These are phyloP conservation scores for Porites lutea DNA, from an alignment of 64 coral and sea anemone genomes.

Conservation along the genomic window DNA sequence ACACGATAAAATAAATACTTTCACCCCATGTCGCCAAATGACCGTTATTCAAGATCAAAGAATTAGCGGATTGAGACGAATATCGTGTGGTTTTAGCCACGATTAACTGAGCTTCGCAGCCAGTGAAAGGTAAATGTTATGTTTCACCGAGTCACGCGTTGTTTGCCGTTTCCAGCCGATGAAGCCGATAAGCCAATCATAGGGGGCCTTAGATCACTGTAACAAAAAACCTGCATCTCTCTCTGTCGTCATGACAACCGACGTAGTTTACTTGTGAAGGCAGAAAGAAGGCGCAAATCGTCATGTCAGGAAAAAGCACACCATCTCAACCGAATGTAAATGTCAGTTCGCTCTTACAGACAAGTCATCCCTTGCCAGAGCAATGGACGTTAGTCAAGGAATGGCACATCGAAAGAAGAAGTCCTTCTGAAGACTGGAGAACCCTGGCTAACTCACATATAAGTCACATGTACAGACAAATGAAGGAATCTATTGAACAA, in stretches of 20 bases:
- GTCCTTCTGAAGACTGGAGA: conserved; percentile 80
- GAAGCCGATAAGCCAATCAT: conserved; percentile 37
- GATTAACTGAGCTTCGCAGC: background rate
- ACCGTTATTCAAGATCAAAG: background rate
- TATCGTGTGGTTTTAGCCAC: background rate
- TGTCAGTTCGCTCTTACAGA: conserved; percentile 50
- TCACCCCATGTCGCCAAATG: background rate
- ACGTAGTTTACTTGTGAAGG: too few relatives aligned
- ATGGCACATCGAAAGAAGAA: conserved; percentile 86
- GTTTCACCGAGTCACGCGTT: background rate
- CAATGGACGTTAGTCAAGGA: conserved; percentile 92
- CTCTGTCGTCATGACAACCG: conserved; percentile 25
- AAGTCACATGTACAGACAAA: conserved; percentile 69
- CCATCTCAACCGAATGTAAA: conserved; percentile 25
- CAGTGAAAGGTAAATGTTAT: conserved; percentile 12
- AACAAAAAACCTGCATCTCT: background rate
- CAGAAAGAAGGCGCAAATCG: background rate
- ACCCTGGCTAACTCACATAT: conserved; percentile 79
- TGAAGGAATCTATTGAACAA: conserved; percentile 71
- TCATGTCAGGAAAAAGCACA: conserved; percentile 43
- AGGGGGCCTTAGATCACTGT: conserved; percentile 6
- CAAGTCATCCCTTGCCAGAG: conserved; percentile 70
- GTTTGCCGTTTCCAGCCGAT: conserved; percentile 44
- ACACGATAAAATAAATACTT: background rate
- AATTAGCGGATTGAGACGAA: background rate